Evolutionary conservation across 2,113 vertebrate genomes (phyloP).

Genomic region (Alectura lathami): DNA sequence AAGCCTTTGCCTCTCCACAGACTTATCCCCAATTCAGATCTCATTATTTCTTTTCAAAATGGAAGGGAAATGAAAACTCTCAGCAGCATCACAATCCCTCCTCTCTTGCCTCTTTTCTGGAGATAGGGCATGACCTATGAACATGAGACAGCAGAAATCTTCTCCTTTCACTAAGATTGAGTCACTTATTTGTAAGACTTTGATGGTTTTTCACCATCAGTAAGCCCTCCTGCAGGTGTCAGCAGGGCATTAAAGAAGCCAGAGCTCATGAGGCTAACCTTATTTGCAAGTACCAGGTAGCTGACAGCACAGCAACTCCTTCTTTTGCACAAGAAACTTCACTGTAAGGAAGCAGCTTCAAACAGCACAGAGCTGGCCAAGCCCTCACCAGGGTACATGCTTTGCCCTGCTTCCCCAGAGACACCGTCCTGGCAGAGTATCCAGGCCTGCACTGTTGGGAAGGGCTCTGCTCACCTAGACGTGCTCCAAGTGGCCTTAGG

Average conservation of each 20-base stretch:
- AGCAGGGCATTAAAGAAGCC: background rate
- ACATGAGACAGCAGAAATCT: background rate
- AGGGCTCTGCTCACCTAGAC: background rate
- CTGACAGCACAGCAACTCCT: background rate
- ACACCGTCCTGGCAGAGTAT: too few relatives aligned
- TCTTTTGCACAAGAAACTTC: background rate
- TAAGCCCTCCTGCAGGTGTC: background rate
- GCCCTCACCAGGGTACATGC: accelerated
- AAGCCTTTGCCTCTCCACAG: background rate
- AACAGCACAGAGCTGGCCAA: background rate
- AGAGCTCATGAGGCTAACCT: background rate
- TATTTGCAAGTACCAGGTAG: background rate
- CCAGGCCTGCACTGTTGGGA: accelerated
- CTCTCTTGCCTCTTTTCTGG: background rate
- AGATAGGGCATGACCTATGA: background rate
- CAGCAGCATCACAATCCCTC: background rate
- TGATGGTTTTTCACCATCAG: background rate
- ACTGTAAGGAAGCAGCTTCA: background rate
- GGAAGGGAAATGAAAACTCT: too few relatives aligned
- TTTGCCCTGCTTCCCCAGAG: background rate
- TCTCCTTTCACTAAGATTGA: background rate
- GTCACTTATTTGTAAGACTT: background rate
- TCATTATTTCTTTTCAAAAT: background rate
- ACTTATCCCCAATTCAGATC: background rate
- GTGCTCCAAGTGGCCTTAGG: background rate